Conservation (phyloP, 2,888 invertebrate genomes). For the Amphiduros pacificus region DNA sequence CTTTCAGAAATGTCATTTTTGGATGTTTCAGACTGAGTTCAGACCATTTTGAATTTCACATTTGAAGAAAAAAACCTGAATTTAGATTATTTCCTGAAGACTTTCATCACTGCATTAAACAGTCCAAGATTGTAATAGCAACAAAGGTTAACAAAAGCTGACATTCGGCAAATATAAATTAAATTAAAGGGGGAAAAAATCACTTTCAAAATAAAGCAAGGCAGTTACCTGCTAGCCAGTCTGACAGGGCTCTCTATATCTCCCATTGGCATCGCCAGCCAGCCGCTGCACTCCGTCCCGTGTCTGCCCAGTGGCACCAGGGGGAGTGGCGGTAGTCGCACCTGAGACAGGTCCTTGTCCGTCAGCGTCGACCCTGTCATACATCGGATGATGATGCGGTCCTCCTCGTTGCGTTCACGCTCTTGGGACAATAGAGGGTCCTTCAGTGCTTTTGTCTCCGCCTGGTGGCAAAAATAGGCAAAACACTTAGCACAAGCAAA, state of each 20-base stretch:
- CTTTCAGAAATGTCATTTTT: no score
- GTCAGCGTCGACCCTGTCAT: conserved; percentile 47
- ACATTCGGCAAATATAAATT: no score
- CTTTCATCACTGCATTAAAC: no score
- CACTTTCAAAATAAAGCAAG: no score
- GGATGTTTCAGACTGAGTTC: no score
- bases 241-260: conserved; percentile 54
- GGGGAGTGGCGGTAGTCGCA: conserved; percentile 44
- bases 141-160: no score
- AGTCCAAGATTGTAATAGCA: no score
- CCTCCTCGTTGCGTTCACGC: conserved; percentile 44
- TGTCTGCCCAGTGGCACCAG: conserved; percentile 54
- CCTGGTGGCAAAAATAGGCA: conserved; percentile 19
- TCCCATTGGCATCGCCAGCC: conserved; percentile 53
- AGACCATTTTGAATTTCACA: no score
- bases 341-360: conserved; percentile 41
- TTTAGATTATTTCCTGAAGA: no score
- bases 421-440: conserved; percentile 51
- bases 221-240: conserved; percentile 41
- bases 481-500: no score
- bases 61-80: no score
- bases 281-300: conserved; percentile 47
- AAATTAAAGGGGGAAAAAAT: no score
- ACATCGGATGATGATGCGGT: conserved; percentile 47
- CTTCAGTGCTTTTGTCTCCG: conserved; percentile 40